Evolutionary conservation across 1,140 invertebrate genomes (phyloP).

Genomic region (Protaetia brevitarsis): DNA sequence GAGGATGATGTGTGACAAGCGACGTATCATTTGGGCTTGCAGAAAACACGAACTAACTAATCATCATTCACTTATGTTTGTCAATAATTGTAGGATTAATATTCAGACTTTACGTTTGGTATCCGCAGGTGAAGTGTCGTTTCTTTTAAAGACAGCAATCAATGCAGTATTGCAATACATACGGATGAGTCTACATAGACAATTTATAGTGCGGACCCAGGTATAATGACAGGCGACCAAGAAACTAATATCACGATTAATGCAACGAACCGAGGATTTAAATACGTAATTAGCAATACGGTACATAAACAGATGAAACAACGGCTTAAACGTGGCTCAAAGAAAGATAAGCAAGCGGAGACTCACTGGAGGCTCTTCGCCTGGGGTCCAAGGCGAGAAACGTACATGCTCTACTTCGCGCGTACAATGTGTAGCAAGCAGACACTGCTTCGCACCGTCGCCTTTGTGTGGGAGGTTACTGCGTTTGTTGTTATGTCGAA

Average conservation of each 20-base stretch:
- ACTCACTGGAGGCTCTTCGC: not conserved
- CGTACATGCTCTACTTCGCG: conserved; percentile 11
- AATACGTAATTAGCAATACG: conserved; percentile 13
- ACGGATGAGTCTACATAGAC: too few relatives aligned
- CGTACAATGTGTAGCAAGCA: conserved; percentile 16
- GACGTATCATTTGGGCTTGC: too few relatives aligned
- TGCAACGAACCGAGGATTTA: not conserved
- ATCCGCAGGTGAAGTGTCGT: too few relatives aligned
- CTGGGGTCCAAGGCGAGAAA: not conserved
- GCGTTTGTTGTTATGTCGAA: not conserved
- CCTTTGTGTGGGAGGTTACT: conserved; percentile 6
- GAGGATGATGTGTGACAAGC: too few relatives aligned
- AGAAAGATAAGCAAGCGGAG: not conserved
- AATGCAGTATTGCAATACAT: too few relatives aligned
- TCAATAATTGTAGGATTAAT: too few relatives aligned
- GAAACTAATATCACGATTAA: conserved; percentile 14
- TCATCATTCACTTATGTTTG: too few relatives aligned
- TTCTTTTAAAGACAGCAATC: too few relatives aligned
- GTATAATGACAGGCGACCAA: not conserved
- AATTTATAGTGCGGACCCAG: not conserved
- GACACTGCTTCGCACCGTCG: not conserved
- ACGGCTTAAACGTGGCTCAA: not conserved
- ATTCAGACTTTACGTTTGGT: too few relatives aligned
- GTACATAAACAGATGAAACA: conserved; percentile 14
- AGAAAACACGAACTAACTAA: too few relatives aligned